Base-by-base conservation (phyloP, 2,888 invertebrate genomes). In the Cactoblastis cactorum region DNA sequence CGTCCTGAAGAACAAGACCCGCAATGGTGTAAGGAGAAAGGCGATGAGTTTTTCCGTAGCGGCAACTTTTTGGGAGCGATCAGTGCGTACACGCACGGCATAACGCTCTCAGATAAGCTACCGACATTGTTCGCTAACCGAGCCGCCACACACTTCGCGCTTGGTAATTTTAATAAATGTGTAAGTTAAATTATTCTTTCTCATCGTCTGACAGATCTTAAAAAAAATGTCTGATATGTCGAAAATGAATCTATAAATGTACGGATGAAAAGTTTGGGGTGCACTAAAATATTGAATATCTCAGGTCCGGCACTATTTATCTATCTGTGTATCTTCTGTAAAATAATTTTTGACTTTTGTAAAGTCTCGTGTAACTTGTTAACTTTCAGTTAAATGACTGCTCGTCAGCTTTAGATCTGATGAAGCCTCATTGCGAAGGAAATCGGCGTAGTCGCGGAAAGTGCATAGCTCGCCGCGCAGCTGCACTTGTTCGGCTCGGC, bases 1-100 rank as follows among this genome's bases (percentile, higher is more conserved):
- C 85, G 93, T 33, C 93, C 94, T 0, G 96, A 96, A 69, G 96
- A 97, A 77, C 93, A 93, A 61, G 95, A 96, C 78, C 96, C 96
- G 0, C 91, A 93, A 55, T 96, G 95, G 93, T 91, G 96, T 51
- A 93, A 95, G 67, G 93, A 93, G 55, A 96, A 96, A 80, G 96
- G 96, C 45, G 93, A 95, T 70, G 92, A 94, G 55, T 95, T 96
- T 77, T 93, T 95, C 76, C 91, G 92, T 56, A 90, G 85, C 53
- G 93, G 93, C 22, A 95, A 96, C 80, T 95, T 93, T 71, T 84
- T 94, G 51, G 95, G 94, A 1, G 96, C 96, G 0, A 89, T 96
- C 46, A 96, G 95, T 69, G 96, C 96, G 6, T 96, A 95, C 69
- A 91, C 92, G 24, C 95, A 95, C 70, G 96, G 95, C 0, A 93